Percentiles rank a stretch among this genome's conserved stretches.
phyloP scores from a whole-genome alignment of 1,140 invertebrate genomes.

The Megathymus violae region DNA sequence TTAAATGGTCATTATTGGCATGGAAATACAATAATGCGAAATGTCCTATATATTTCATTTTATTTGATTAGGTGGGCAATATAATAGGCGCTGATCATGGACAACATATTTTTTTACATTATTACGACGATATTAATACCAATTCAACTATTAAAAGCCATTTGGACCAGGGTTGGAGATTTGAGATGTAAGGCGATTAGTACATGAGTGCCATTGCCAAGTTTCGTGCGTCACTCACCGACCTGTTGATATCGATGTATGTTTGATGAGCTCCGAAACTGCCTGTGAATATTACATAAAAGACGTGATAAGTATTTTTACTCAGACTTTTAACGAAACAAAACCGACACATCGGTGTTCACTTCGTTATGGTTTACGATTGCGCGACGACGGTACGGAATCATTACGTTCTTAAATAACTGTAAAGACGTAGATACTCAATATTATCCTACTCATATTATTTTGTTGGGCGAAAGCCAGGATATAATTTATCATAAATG shows the following conservation, averaged over 20 bases:
- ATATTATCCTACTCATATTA: no score
- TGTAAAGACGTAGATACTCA: no score
- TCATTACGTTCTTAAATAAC: no score
- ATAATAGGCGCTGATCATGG: no score
- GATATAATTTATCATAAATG: no score
- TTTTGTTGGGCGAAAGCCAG: no score
- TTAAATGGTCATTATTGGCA: neutral
- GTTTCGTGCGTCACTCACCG: constrained; percentile 50
- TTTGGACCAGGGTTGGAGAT: neutral
- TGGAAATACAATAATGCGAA: constrained; percentile 25
- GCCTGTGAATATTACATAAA: constrained; percentile 49
- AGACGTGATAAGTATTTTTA: constrained; percentile 6
- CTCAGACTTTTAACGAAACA: neutral
- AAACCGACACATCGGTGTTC: neutral
- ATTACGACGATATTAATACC: no score
- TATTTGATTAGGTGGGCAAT: no score
- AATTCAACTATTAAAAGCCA: no score
- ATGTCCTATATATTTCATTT: no score
- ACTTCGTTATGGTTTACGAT: neutral
- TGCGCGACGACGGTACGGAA: neutral
- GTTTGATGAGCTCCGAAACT: constrained; percentile 48
- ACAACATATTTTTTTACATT: no score
- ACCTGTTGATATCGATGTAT: constrained; percentile 67
- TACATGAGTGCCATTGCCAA: constrained; percentile 43
- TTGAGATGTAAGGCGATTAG: constrained; percentile 6